A percentile compares a stretch with the other conserved stretches of the same genome.
Evolutionary conservation across 2,888 invertebrate species (phyloP).

Genomic region (Sinelater perroti): DNA sequence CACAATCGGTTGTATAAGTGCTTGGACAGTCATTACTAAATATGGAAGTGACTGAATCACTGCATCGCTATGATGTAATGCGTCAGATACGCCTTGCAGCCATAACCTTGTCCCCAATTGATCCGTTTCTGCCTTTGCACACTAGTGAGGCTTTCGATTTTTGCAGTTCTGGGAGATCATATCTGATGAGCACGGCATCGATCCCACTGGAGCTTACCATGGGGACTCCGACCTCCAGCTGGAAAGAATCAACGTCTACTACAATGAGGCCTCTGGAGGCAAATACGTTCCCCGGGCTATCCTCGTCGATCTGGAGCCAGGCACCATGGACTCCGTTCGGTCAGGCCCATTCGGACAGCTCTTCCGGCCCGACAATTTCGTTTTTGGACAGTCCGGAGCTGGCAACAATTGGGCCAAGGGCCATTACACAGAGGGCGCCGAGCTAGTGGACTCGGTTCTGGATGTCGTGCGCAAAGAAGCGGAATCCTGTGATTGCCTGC

Average conservation of each 20-base stretch:
- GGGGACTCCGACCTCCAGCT: constrained; percentile 92
- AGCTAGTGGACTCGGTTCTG: constrained; percentile 84
- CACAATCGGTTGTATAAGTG: constrained; percentile 3
- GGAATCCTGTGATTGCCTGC: constrained; percentile 90
- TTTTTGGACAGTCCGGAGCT: constrained; percentile 88
- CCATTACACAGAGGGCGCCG: constrained; percentile 93
- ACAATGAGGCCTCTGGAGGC: constrained; percentile 92
- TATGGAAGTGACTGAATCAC: constrained; percentile 18
- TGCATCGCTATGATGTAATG: constrained; percentile 1
- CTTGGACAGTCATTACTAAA: constrained; percentile 9
- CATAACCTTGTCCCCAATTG: constrained; percentile 8
- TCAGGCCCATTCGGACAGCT: constrained; percentile 94
- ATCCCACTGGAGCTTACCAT: constrained; percentile 89
- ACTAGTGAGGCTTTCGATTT: too few relatives aligned
- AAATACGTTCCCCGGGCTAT: constrained; percentile 96
- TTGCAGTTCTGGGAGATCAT: constrained; percentile 93
- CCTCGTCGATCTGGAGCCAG: constrained; percentile 94
- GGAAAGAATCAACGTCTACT: constrained; percentile 95
- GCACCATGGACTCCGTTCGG: constrained; percentile 97
- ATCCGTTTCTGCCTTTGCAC: too few relatives aligned
- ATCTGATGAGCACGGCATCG: constrained; percentile 94
- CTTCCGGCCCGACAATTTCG: constrained; percentile 95
- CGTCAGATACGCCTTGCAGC: constrained; percentile 10
- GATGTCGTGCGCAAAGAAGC: constrained; percentile 89
- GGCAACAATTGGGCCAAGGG: constrained; percentile 92